These are phyloP conservation scores for Drosophila malerkotliana DNA, from an alignment of 1,140 invertebrate species.

Conservation along the genomic window DNA sequence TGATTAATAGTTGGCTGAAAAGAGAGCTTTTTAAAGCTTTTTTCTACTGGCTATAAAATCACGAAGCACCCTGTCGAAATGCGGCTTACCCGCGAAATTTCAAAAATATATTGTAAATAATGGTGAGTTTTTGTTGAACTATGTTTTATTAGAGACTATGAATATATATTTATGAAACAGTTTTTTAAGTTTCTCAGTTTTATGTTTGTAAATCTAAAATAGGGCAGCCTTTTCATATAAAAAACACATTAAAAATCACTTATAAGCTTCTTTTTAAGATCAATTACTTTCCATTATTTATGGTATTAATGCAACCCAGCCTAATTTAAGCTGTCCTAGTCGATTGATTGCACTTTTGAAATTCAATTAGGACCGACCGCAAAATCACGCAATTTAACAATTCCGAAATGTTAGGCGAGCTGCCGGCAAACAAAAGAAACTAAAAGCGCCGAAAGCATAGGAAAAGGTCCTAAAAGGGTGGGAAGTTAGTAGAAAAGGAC, in stretches of 20 bases:
- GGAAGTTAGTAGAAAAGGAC: conserved; percentile 4
- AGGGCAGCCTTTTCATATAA: background rate
- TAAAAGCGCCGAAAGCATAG: background rate
- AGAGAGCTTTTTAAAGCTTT: conserved; percentile 4
- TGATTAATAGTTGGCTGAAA: conserved; percentile 3
- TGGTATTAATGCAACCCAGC: conserved; percentile 6
- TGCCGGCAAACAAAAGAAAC: conserved; percentile 23
- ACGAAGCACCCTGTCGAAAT: conserved; percentile 8
- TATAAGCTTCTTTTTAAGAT: background rate
- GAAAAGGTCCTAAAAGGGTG: background rate
- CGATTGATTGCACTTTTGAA: conserved; percentile 57
- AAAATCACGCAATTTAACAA: conserved; percentile 72
- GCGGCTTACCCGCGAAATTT: conserved; percentile 2
- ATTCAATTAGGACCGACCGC: conserved; percentile 64
- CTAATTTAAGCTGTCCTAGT: conserved; percentile 22
- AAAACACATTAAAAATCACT: background rate
- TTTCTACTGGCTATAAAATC: background rate
- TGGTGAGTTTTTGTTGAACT: background rate
- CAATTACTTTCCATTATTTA: conserved; percentile 10
- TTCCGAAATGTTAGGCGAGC: conserved; percentile 44
- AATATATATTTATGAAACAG: too few relatives aligned
- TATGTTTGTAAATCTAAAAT: background rate
- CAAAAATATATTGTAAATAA: background rate
- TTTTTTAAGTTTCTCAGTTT: background rate
- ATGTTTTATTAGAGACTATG: too few relatives aligned